Conservation (phyloP, 2,113 vertebrate species). For the Odontophorus gujanensis region DNA sequence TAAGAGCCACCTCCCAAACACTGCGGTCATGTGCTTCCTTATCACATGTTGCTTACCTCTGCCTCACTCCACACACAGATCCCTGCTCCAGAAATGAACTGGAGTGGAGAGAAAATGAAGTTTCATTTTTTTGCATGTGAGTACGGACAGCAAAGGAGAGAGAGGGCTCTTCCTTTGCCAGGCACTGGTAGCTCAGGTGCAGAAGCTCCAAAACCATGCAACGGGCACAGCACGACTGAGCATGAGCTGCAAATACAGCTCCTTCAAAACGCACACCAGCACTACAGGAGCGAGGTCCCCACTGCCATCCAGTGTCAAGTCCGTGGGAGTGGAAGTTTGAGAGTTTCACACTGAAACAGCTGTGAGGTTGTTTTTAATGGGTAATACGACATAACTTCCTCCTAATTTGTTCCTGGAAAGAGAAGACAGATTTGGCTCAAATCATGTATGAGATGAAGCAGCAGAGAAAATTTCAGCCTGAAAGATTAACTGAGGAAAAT, state of each 20-base stretch:
- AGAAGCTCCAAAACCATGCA: neutral
- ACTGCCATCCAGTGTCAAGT: neutral
- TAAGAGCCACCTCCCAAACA: fast-evolving
- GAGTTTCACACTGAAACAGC: slow-evolving; percentile 32
- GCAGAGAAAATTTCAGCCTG: slow-evolving; percentile 36
- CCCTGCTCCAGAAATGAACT: neutral
- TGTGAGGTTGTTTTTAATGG: slow-evolving; percentile 49
- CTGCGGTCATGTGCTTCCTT: neutral
- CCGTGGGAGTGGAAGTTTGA: neutral
- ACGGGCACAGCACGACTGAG: neutral
- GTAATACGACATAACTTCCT: slow-evolving; percentile 63
- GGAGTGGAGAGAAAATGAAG: neutral
- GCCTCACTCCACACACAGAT: neutral
- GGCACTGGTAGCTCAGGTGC: neutral
- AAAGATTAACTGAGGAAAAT: neutral
- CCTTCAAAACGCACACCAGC: neutral
- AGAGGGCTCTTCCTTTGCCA: neutral
- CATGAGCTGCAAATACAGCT: neutral
- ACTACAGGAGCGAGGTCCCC: neutral
- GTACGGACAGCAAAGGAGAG: neutral
- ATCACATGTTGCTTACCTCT: neutral
- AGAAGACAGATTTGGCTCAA: slow-evolving; percentile 49
- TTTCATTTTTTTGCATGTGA: neutral
- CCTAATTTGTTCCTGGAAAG: slow-evolving; percentile 69
- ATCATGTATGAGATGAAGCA: slow-evolving; percentile 46